These are phyloP conservation scores for Allobates femoralis DNA, from an alignment of 2,797 vertebrate genomes.

Conservation along the genomic window DNA sequence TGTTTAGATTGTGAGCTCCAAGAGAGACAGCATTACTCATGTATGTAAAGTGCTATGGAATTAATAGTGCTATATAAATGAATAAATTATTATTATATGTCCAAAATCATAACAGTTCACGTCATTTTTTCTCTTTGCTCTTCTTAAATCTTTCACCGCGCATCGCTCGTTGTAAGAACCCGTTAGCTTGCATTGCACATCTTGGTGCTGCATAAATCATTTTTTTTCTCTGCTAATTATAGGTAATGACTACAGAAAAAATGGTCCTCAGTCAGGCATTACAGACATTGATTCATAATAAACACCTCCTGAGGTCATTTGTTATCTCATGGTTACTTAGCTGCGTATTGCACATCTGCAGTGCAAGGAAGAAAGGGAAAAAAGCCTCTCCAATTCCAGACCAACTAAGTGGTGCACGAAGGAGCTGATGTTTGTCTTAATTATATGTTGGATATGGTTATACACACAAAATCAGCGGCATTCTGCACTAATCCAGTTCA, in stretches of 20 bases:
- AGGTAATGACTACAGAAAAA: slow-evolving; percentile 59
- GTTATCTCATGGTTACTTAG: slow-evolving; percentile 59
- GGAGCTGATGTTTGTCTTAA: slow-evolving; percentile 58
- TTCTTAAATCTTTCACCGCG: background rate
- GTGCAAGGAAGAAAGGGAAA: background rate
- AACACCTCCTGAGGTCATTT: slow-evolving; percentile 47
- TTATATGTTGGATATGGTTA: slow-evolving; percentile 46
- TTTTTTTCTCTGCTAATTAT: slow-evolving; percentile 59
- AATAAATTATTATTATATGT: too few relatives aligned
- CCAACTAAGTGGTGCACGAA: slow-evolving; percentile 21
- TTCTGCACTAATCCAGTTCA: slow-evolving; percentile 34
- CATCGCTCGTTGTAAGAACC: background rate
- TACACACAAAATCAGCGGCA: slow-evolving; percentile 37
- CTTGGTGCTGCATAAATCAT: slow-evolving; percentile 51
- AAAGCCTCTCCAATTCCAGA: slow-evolving; percentile 22
- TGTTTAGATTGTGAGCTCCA: too few relatives aligned
- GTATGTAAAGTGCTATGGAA: too few relatives aligned
- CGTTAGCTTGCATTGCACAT: slow-evolving; percentile 52
- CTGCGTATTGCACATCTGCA: slow-evolving; percentile 52
- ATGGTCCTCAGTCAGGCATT: slow-evolving; percentile 52
- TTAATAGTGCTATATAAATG: too few relatives aligned
- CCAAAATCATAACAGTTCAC: background rate
- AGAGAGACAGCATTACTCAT: too few relatives aligned
- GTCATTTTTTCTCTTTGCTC: background rate
- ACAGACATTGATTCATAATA: slow-evolving; percentile 60